Base-by-base conservation (phyloP, 2,797 vertebrate species). In the Morelia viridis region DNA sequence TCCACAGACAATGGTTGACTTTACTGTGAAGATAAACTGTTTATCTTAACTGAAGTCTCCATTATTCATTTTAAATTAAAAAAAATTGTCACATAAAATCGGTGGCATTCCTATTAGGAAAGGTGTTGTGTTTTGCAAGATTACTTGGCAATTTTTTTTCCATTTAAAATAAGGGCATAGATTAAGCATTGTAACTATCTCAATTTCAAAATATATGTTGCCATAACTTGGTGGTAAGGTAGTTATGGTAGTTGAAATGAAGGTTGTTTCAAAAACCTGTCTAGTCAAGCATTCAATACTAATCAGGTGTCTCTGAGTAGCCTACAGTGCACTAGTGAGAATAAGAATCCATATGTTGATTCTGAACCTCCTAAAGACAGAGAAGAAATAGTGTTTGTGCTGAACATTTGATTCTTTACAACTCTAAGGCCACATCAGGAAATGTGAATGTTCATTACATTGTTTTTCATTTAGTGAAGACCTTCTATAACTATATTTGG, bases 1-100 rank as follows among this genome's bases (percentile, higher is more conserved):
- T 91, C 71, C 88, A 65, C 46, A 19, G 88, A 94, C 58, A 90
- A 6, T 46, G 41, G 26, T 5, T n/a, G 87, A 50, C 19, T 0
- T 94, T 90, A 12, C 8, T 93, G 85, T 53, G 88, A 91, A 41
- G 22, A 35, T 84, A 65, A 93, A 88, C 15, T 61, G 0, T 71
- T 94, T 89, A 93, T 94, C 88, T 90, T 56, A 53, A 13, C 91
- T n/a, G 19, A 85, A 93, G 94, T 91, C 94, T 93, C 71, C 1
- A 68, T 57, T 12, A 71, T 65, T 22, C 17, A 65, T 90, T 93
- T 93, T 76, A 64, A 31, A 60, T 93, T 57, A 84, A 57, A 85
- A 94, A 61, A 90, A 85, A 26, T 85, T 91, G 13, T 1, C 92
- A 91, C 76, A 46, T n/a, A 76, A 83, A 92, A 6, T 85, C 93